phyloP scores from a whole-genome alignment of 2,113 vertebrate genomes.

The Octodon degus region DNA sequence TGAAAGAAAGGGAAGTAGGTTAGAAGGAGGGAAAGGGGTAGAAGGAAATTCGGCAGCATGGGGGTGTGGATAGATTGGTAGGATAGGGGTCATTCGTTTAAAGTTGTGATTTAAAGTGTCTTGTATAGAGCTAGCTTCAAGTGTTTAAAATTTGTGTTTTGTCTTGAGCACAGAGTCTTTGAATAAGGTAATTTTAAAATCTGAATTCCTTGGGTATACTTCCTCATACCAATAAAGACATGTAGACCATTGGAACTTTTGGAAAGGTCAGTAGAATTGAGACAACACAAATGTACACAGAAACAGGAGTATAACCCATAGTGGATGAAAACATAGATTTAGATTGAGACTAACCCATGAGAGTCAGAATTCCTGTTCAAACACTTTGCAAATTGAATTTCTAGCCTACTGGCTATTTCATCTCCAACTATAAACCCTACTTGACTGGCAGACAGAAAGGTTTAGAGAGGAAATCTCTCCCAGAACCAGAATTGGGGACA shows the following conservation, averaged over 20 bases:
- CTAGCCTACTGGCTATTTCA: background rate
- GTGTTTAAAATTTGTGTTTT: constrained; percentile 2
- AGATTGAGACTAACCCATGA: background rate
- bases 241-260: background rate
- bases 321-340: background rate
- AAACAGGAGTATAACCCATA: background rate
- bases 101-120: background rate
- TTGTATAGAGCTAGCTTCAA: constrained; percentile 4
- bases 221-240: background rate
- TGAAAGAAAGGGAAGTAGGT: background rate
- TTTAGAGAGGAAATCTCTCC: background rate
- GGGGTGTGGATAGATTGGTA: background rate
- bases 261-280: constrained; percentile 4
- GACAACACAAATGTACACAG: background rate
- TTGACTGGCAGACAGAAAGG: background rate
- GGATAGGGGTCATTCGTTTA: background rate
- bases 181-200: background rate
- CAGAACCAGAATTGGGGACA: background rate
- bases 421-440: background rate
- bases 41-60: background rate
- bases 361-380: background rate
- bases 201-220: background rate
- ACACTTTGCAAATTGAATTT: background rate
- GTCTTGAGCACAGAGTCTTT: background rate
- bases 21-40: background rate